Base-by-base conservation (phyloP, 1,140 invertebrate genomes). In the Papilio polyxenes region DNA sequence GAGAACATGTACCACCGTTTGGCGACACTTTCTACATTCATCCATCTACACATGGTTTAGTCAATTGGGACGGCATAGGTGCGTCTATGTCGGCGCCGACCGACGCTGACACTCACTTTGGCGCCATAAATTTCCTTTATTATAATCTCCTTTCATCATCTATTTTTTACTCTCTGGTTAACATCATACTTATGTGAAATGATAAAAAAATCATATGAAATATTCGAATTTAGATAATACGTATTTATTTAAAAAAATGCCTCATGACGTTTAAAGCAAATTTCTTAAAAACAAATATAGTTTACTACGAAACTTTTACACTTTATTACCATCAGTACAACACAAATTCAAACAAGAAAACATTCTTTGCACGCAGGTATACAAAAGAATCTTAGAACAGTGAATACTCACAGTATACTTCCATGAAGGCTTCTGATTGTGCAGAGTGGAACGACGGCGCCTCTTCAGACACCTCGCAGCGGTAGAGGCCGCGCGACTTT, bases 381-480 rank as follows among this genome's bases (percentile, higher is more conserved):
- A 74, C 49, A 80, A 83, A 75, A 78, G 59, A 10, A 6, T 11
- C 37, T 13, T 49, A 49, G 37, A 48, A 80, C 56, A 65, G 23
- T 78, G 40, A 76, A 56, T 80, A 90, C 92, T 92, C 89, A 94
- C 93, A 93, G 85, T 92, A 94, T 80, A 97, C 95, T 91, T 96
- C 96, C 95, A 97, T 96, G 69, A 95, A 95, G 11, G 95, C 95
- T 83, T 96, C 96, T 49, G 95, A 95, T 53, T 95, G 95, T 17
- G 95, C 96, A 1, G 95, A 96, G 44, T 95, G 94, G 89, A 97
- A 97, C 20, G 95, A 96, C 8, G 96, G 96, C 2, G 95, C 96
- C 90, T 97, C 97, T 9, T 96, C 96, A 48, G 96, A 97, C 59
- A 97, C 96, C 91, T 97, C 97, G 86, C 97, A 97, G 62, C 95